These are phyloP conservation scores for Lasioglossum marginatum DNA, from an alignment of 2,888 invertebrate genomes.

Conservation along the genomic window DNA sequence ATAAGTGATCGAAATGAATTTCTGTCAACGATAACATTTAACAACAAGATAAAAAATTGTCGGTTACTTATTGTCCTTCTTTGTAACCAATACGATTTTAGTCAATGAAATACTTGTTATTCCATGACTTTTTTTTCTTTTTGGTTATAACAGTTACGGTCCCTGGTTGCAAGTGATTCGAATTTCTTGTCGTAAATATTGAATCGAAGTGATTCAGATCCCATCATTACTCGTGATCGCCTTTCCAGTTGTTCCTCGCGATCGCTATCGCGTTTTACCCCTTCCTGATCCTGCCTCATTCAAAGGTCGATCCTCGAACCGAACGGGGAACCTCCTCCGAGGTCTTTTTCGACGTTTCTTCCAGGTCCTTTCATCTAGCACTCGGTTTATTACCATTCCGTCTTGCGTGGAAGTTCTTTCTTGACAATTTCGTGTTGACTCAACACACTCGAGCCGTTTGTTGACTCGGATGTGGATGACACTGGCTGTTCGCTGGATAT, in stretches of 20 bases:
- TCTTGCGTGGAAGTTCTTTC: neutral
- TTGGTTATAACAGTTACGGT: too few species aligned
- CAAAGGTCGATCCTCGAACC: neutral
- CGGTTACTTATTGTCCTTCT: too few species aligned
- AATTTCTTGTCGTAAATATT: too few species aligned
- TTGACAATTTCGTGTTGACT: conserved; percentile 7
- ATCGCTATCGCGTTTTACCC: conserved; percentile 55
- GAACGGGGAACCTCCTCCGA: neutral
- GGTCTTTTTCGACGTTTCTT: neutral
- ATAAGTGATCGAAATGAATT: too few species aligned
- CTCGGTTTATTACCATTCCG: neutral
- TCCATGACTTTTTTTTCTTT: too few species aligned
- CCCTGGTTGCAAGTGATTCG: too few species aligned
- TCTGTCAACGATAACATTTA: too few species aligned
- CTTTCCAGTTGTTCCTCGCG: conserved; percentile 76
- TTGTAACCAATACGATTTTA: too few species aligned
- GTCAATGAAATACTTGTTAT: too few species aligned
- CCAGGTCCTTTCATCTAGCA: neutral
- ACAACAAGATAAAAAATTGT: too few species aligned
- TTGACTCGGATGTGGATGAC: neutral
- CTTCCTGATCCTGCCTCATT: neutral
- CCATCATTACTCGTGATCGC: conserved; percentile 75
- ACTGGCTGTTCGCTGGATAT: neutral
- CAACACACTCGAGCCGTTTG: neutral
- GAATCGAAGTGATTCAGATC: too few species aligned